Conservation (phyloP, 2,113 vertebrate species). For the Toxotes chatareus region DNA sequence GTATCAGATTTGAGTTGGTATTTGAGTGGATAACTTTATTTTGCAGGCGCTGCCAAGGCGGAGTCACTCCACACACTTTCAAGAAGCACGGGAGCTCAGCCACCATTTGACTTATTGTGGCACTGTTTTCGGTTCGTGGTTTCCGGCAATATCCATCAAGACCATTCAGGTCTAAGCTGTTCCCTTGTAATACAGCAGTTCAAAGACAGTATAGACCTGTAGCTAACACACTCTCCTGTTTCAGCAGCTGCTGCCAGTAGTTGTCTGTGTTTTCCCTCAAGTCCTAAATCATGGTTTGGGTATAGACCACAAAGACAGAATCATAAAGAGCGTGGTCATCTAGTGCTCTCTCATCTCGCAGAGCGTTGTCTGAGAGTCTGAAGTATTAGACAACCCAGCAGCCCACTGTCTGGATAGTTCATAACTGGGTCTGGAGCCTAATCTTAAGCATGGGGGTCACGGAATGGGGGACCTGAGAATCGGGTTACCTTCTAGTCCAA, state of each 20-base stretch:
- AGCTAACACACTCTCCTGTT: constrained; percentile 63
- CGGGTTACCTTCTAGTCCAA: constrained; percentile 59
- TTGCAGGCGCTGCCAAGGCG: constrained; percentile 1
- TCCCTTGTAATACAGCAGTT: constrained; percentile 33
- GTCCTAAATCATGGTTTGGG: constrained; percentile 64
- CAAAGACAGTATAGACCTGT: constrained; percentile 53
- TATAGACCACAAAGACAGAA: constrained; percentile 56
- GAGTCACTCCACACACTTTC: constrained; percentile 31
- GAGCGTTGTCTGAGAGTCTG: constrained; percentile 49
- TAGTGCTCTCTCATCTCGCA: constrained; percentile 17
- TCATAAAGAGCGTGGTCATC: constrained; percentile 27
- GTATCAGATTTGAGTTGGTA: constrained; percentile 25
- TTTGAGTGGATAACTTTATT: constrained; percentile 38
- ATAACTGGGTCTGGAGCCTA: constrained; percentile 62
- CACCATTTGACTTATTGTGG: constrained; percentile 35
- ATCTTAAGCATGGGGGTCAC: constrained; percentile 57
- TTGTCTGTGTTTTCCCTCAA: constrained; percentile 54
- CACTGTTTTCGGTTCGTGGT: constrained; percentile 55
- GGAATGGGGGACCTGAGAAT: constrained; percentile 52
- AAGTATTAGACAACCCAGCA: constrained; percentile 67
- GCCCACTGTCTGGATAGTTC: constrained; percentile 68
- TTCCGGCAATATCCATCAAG: constrained; percentile 48
- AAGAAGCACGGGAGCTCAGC: constrained; percentile 27
- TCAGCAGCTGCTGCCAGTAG: constrained; percentile 55
- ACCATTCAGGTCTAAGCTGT: constrained; percentile 28